Percentiles rank a stretch among this genome's conserved stretches.
phyloP scores from a whole-genome alignment of 2,888 invertebrate species.

The Archips xylosteana region DNA sequence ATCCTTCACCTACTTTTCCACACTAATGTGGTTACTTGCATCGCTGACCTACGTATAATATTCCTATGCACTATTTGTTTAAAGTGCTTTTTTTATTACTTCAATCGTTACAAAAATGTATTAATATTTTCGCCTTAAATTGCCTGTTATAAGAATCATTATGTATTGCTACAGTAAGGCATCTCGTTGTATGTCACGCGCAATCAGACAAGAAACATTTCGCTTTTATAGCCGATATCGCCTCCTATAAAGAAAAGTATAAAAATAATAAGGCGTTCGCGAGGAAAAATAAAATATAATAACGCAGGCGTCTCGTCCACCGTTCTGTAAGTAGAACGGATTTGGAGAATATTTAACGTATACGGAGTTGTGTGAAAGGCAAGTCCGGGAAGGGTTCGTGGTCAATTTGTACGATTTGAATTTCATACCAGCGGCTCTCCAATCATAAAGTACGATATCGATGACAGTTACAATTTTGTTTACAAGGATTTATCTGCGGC shows the following conservation, averaged over 20 bases:
- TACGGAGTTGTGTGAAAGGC: slow-evolving; percentile 23
- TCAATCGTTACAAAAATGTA: neutral
- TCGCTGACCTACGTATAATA: neutral
- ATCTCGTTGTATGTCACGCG: slow-evolving; percentile 32
- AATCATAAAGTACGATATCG: slow-evolving; percentile 77
- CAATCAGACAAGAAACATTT: slow-evolving; percentile 79
- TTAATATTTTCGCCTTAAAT: neutral
- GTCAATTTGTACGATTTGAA: slow-evolving; percentile 72
- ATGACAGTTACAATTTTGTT: slow-evolving; percentile 79
- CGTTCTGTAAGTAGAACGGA: slow-evolving; percentile 60
- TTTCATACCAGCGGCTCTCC: slow-evolving; percentile 65
- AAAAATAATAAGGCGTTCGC: slow-evolving; percentile 79
- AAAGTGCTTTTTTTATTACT: neutral
- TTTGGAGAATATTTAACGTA: slow-evolving; percentile 54
- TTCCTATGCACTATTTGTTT: neutral
- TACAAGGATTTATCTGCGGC: slow-evolving; percentile 73
- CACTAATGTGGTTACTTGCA: neutral
- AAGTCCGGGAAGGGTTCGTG: slow-evolving; percentile 67
- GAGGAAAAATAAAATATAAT: slow-evolving; percentile 79
- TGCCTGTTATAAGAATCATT: neutral
- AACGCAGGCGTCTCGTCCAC: slow-evolving; percentile 69
- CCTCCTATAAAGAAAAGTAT: slow-evolving; percentile 76
- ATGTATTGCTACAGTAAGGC: slow-evolving; percentile 10
- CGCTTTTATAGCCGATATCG: slow-evolving; percentile 76
- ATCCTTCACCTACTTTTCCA: slow-evolving; percentile 20